phyloP scores from a whole-genome alignment of 2,113 vertebrate genomes.

The Puntigrus tetrazona region DNA sequence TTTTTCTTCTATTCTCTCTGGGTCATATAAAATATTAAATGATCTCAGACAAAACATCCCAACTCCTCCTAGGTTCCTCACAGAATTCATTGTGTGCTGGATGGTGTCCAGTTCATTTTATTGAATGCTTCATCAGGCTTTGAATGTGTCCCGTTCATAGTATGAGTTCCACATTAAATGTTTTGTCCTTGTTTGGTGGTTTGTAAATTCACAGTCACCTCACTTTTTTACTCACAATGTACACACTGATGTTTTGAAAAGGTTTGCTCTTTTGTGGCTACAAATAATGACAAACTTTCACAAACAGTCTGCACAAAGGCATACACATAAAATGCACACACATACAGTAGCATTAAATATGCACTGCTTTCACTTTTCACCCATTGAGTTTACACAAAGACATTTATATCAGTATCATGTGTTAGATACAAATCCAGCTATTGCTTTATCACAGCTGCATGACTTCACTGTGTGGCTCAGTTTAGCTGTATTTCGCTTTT shows the following conservation, averaged over 20 bases:
- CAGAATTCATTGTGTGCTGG: slow-evolving; percentile 49
- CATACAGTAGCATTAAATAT: neutral
- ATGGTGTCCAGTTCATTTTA: slow-evolving; percentile 50
- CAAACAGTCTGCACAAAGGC: neutral
- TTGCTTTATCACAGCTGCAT: slow-evolving; percentile 14
- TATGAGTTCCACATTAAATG: slow-evolving; percentile 32
- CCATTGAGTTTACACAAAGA: neutral
- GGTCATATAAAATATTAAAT: slow-evolving; percentile 44
- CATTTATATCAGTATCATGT: neutral
- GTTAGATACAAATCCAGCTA: neutral
- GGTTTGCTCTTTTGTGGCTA: neutral
- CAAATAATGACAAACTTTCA: neutral
- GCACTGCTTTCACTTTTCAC: neutral
- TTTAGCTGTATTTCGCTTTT: slow-evolving; percentile 3
- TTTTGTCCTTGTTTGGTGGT: slow-evolving; percentile 43
- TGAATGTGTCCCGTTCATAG: slow-evolving; percentile 52
- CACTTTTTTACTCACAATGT: neutral
- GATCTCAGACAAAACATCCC: slow-evolving; percentile 46
- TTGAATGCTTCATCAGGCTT: slow-evolving; percentile 52
- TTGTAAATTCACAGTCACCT: slow-evolving; percentile 37
- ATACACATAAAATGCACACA: neutral
- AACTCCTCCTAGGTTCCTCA: slow-evolving; percentile 49
- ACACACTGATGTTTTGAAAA: neutral
- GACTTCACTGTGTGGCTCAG: neutral
- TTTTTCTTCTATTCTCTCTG: slow-evolving; percentile 24